Base-by-base conservation (phyloP, 2,113 vertebrate genomes). In the Porphyrio hochstetteri region DNA sequence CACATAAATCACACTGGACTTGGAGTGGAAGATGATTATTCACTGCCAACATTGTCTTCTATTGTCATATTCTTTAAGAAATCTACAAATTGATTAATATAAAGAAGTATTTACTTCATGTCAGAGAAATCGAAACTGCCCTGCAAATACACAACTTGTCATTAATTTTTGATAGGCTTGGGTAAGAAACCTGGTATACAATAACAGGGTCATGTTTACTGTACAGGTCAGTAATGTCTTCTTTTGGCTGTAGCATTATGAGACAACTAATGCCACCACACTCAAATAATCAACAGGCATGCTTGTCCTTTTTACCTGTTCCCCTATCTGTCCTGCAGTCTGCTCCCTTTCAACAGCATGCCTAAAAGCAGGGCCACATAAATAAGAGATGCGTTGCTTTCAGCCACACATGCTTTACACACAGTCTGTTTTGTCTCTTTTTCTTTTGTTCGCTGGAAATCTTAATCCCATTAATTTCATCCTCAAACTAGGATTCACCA, bases 401-500 rank as follows among this genome's bases (percentile, higher is more conserved):
- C 74, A 92, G 91, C 44, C 61, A 59, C 40, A 82, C 40, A 33
- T 28, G 52, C 25, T 28, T 53, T 53, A 53, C 33, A 70, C 16
- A 61, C n/a, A 86, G 44, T 35, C 69, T 79, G 10, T 86, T 84
- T 87, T 83, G 85, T 21, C 70, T 90, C 28, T 52, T 68, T 16
- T 72, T 46, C 61, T 91, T 94, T 82, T 93, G 77, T 90, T 81
- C 80, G 87, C 80, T 92, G 77, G 75, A 95, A 94, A 60, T 31
- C 31, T n/a, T 80, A 79, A 68, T 67, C 72, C 67, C 46, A 52
- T 61, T 76, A 90, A 96, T 77, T 92, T 84, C 11, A 86, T 86
- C 90, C 70, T 96, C 92, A 81, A 87, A 86, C 88, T 80, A 74
- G 33, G 91, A 95, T 96, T 88, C 85, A 79, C 27, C 78, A 70